These are phyloP conservation scores for Lordiphosa mommai DNA, from an alignment of 1,140 invertebrate genomes.

Conservation along the genomic window DNA sequence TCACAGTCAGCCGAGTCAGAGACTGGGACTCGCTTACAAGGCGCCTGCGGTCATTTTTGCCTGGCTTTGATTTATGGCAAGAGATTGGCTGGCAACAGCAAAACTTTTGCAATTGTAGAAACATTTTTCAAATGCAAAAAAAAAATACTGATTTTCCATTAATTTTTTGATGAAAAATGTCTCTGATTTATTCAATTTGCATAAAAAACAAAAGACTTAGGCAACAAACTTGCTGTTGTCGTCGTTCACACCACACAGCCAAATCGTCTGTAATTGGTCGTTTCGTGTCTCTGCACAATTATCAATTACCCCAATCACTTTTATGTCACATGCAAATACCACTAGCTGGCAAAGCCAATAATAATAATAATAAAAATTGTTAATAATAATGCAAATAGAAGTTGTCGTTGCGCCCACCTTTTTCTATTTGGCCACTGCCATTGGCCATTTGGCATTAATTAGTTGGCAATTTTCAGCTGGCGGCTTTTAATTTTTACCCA, in stretches of 20 bases:
- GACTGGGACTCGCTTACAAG: slow-evolving; percentile 73
- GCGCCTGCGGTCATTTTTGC: slow-evolving; percentile 70
- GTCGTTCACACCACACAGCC: not conserved
- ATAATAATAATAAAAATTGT: slow-evolving; percentile 67
- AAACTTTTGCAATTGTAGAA: slow-evolving; percentile 70
- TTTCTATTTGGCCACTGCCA: slow-evolving; percentile 19
- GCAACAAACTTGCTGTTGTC: slow-evolving; percentile 27
- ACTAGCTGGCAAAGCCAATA: slow-evolving; percentile 28
- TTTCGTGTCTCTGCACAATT: slow-evolving; percentile 72
- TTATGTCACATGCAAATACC: slow-evolving; percentile 75
- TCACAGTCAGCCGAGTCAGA: slow-evolving; percentile 44
- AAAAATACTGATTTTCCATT: slow-evolving; percentile 4
- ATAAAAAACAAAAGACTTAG: slow-evolving; percentile 31
- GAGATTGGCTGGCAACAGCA: slow-evolving; percentile 59
- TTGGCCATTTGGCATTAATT: slow-evolving; percentile 50
- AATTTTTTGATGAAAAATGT: slow-evolving; percentile 42
- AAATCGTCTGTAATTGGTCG: slow-evolving; percentile 47
- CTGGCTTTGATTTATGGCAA: slow-evolving; percentile 72
- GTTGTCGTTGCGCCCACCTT: slow-evolving; percentile 37
- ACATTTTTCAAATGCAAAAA: slow-evolving; percentile 61
- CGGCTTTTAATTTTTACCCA: slow-evolving; percentile 47
- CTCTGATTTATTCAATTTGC: slow-evolving; percentile 42
- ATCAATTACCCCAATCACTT: slow-evolving; percentile 76
- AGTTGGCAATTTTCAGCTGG: slow-evolving; percentile 46
- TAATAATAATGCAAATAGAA: slow-evolving; percentile 45